These are phyloP conservation scores for Eurosta solidaginis DNA, from an alignment of 1,140 invertebrate species.

Conservation along the genomic window DNA sequence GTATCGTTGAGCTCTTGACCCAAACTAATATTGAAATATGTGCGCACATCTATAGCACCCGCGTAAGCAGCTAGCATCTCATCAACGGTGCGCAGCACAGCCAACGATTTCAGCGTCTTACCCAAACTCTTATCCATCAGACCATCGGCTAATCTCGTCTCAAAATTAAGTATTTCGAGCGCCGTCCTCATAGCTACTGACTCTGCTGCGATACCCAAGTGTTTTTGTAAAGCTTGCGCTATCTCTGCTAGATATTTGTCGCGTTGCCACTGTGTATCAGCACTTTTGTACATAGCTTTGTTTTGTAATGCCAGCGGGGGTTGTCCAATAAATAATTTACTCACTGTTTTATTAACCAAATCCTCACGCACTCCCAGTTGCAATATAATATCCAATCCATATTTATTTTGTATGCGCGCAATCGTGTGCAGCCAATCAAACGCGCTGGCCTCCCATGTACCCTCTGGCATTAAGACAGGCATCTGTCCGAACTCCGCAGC, in stretches of 20 bases:
- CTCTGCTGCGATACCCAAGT: slow-evolving; percentile 35
- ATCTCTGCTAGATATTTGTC: slow-evolving; percentile 32
- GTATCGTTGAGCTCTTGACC: slow-evolving; percentile 37
- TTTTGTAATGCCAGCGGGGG: slow-evolving; percentile 33
- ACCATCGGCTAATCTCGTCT: slow-evolving; percentile 36
- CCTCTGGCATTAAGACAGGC: slow-evolving; percentile 38
- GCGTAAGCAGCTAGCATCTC: slow-evolving; percentile 37
- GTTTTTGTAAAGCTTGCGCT: slow-evolving; percentile 30
- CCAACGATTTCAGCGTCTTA: slow-evolving; percentile 36
- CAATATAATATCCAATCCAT: slow-evolving; percentile 48
- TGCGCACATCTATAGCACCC: slow-evolving; percentile 38
- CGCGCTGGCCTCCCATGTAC: slow-evolving; percentile 38
- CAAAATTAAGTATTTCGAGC: slow-evolving; percentile 39
- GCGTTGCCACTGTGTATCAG: slow-evolving; percentile 24
- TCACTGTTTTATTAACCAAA: slow-evolving; percentile 28
- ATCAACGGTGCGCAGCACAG: slow-evolving; percentile 30
- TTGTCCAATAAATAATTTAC: slow-evolving; percentile 45
- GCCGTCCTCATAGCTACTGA: slow-evolving; percentile 37
- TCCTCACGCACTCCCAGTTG: slow-evolving; percentile 37
- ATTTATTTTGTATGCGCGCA: slow-evolving; percentile 44
- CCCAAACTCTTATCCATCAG: slow-evolving; percentile 31
- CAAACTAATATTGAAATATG: slow-evolving; percentile 42
- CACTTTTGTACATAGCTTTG: slow-evolving; percentile 30
- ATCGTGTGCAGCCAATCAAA: slow-evolving; percentile 49
- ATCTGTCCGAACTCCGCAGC: slow-evolving; percentile 45